Conservation (phyloP, 1,140 invertebrate genomes). For the Ceratosolen fusciceps region DNA sequence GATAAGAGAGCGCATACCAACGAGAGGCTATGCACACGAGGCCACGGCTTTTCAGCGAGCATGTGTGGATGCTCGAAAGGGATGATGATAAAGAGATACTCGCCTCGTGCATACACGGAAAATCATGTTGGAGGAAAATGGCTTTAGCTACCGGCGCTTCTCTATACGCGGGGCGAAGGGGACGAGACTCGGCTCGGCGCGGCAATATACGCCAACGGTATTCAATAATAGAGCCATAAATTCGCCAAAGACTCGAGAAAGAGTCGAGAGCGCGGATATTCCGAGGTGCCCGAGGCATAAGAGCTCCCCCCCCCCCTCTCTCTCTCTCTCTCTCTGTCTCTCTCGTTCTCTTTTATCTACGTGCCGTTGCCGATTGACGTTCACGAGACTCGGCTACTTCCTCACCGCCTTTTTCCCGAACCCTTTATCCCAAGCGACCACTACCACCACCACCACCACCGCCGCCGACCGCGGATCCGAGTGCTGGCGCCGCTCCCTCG, state of each 20-base stretch:
- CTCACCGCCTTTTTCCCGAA: background rate
- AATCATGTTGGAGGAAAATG: conserved; percentile 8
- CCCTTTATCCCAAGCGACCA: background rate
- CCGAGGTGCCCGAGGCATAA: background rate
- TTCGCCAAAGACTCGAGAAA: conserved; percentile 15
- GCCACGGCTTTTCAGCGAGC: background rate
- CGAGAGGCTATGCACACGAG: background rate
- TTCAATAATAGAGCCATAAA: conserved; percentile 49
- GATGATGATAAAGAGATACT: conserved; percentile 28
- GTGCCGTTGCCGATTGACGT: background rate
- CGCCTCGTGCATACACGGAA: background rate
- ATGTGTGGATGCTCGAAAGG: background rate
- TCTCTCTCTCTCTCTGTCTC: no score
- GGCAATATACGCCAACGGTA: conserved; percentile 25
- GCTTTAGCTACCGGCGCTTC: conserved; percentile 27
- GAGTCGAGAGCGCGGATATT: conserved; percentile 26
- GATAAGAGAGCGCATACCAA: background rate
- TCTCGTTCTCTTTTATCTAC: conserved; percentile 12
- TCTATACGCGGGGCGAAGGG: background rate
- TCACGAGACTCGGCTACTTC: conserved; percentile 9
- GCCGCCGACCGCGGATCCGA: background rate
- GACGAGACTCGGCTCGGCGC: background rate
- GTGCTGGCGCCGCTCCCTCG: background rate
- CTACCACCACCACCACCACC: no score
- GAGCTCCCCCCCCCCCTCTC: no score